Conservation (phyloP, 2,113 vertebrate species). For the Nothobranchius kuhntae region DNA sequence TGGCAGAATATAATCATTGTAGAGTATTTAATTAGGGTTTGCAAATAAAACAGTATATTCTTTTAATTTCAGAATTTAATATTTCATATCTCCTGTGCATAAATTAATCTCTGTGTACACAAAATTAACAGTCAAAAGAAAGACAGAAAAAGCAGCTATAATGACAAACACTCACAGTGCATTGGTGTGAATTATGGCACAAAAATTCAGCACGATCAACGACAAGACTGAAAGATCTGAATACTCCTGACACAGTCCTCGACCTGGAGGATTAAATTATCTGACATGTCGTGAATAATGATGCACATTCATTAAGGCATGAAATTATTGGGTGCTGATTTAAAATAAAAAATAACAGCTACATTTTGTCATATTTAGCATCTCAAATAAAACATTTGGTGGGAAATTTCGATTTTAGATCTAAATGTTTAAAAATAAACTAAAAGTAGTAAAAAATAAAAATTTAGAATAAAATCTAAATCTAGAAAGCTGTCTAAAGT, state of each 20-base stretch:
- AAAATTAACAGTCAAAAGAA: neutral
- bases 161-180: conserved; percentile 52
- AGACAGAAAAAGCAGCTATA: conserved; percentile 1
- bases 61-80: neutral
- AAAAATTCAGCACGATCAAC: neutral
- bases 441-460: too few species aligned
- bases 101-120: neutral
- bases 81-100: neutral
- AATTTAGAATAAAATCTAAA: too few species aligned
- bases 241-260: neutral
- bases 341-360: too few species aligned
- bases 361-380: too few species aligned
- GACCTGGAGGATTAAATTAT: conserved; percentile 17
- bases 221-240: neutral
- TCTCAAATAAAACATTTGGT: too few species aligned
- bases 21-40: neutral
- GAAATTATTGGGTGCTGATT: conserved; percentile 14
- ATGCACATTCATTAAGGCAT: conserved; percentile 57
- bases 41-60: neutral
- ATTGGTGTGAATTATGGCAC: conserved; percentile 60
- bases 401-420: too few species aligned
- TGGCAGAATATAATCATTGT: neutral
- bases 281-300: neutral
- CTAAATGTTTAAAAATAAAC: too few species aligned
- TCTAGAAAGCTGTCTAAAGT: too few species aligned